These are phyloP conservation scores for Flabesymbios commensalis DNA, from an alignment of 2,888 invertebrate genomes.

Conservation along the genomic window DNA sequence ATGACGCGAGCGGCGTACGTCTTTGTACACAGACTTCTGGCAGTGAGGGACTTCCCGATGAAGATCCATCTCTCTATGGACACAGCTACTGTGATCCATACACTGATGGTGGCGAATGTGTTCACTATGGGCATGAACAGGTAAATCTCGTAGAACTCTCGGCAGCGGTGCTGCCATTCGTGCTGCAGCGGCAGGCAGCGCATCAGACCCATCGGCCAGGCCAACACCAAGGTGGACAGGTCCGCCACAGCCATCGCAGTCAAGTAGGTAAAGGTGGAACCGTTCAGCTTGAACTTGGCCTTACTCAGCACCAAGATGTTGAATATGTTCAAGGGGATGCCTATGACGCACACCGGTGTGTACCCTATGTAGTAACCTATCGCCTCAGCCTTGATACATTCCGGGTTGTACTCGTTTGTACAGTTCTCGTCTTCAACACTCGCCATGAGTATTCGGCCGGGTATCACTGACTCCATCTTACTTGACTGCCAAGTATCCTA, in stretches of 20 bases:
- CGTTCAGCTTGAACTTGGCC: not conserved
- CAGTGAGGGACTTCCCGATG: not conserved
- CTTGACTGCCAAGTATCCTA: no score
- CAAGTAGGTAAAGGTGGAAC: constrained; percentile 8
- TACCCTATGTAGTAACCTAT: constrained; percentile 8
- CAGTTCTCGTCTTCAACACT: no score
- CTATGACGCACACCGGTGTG: constrained; percentile 8
- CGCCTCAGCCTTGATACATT: not conserved
- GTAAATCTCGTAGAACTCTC: constrained; percentile 10
- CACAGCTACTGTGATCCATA: constrained; percentile 10
- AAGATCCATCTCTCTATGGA: constrained; percentile 11
- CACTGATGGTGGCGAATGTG: constrained; percentile 10
- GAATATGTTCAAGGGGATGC: constrained; percentile 11
- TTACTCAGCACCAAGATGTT: constrained; percentile 9
- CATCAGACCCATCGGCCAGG: constrained; percentile 2
- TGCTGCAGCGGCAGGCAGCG: constrained; percentile 1
- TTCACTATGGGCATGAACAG: constrained; percentile 14
- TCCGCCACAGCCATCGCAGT: constrained; percentile 12
- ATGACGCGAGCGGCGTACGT: not conserved
- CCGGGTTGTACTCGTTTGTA: no score
- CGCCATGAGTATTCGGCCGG: no score
- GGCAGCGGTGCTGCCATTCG: constrained; percentile 1
- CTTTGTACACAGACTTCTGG: not conserved
- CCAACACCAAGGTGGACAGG: constrained; percentile 1
- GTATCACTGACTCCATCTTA: no score